A percentile compares a stretch with the other conserved stretches of the same genome.
These are phyloP conservation scores for Hydriomena furcata DNA, from an alignment of 2,888 invertebrate genomes.

Conservation along the genomic window DNA sequence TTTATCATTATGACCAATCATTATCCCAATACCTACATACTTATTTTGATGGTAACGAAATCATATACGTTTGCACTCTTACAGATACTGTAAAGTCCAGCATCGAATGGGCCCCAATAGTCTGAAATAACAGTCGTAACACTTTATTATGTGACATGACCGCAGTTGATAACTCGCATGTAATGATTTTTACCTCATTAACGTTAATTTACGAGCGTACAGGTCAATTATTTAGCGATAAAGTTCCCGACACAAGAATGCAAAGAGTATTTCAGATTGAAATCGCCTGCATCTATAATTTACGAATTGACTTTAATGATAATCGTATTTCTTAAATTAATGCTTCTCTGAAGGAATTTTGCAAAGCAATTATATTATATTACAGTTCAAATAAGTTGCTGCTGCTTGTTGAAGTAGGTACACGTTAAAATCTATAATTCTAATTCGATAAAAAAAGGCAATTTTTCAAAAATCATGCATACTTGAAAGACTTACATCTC, in stretches of 20 bases:
- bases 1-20: too few species aligned
- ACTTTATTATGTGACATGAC: slow-evolving; percentile 44
- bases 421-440: too few species aligned
- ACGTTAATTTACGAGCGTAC: slow-evolving; percentile 68
- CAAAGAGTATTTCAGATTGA: slow-evolving; percentile 65
- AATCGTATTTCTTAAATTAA: slow-evolving; percentile 38
- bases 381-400: slow-evolving; percentile 5
- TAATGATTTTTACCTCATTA: slow-evolving; percentile 71
- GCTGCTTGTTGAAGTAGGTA: slow-evolving; percentile 9
- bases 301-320: slow-evolving; percentile 43
- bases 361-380: slow-evolving; percentile 30
- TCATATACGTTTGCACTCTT: too few species aligned
- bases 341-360: slow-evolving; percentile 31
- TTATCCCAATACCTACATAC: too few species aligned
- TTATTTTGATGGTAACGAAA: too few species aligned
- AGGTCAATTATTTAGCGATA: slow-evolving; percentile 68
- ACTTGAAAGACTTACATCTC: too few species aligned
- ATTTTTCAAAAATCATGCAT: too few species aligned
- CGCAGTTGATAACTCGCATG: slow-evolving; percentile 37
- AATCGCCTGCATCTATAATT: slow-evolving; percentile 59
- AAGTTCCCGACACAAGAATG: slow-evolving; percentile 63
- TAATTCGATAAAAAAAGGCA: too few species aligned
- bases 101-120: neutral
- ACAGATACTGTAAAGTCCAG: neutral
- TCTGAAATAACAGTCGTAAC: slow-evolving; percentile 46